Evolutionary conservation across 2,888 invertebrate species (phyloP), one percentile per base, ranked within the genome.

Genomic region (Dyspetes luteomarginatus): DNA sequence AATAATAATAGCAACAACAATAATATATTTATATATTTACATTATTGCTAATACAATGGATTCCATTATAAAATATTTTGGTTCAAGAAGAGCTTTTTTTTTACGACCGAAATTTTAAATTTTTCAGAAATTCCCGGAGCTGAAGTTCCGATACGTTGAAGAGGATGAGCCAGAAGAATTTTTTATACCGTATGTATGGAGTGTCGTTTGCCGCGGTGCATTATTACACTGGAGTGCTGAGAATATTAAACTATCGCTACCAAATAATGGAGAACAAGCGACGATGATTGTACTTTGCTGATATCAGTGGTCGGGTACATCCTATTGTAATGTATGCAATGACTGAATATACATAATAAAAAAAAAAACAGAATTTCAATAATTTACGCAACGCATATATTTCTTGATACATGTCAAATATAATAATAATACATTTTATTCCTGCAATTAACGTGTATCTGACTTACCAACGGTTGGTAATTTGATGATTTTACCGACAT

Each of bases 121-220:
- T n/a, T 92, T 93, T 1, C 93, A 98, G 97, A 99, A 99, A 96
- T 99, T 99, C 92, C 99, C 99, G 0, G 99, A 99, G 89, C 93
- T 99, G 58, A 99, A 99, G 92, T 99, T 99, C 93, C 98, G 98
- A 85, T 99, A 99, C 91, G 99, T 99, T 0, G 99, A 99, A 93
- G 99, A 99, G 92, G 99, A 99, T 84, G 96, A 97, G 76, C 99
- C 99, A 0, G 99, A 99, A 92, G 99, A 99, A 89, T 99, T 99
- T 94, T 99, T 99, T 93, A 98, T 99, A 85, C 99, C 99, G 0
- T 99, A 99, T 92, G 97, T 99, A 24, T 99, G 99, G 99, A 97
- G 97, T 2, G 93, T 99, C 69, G 97, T 99, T 56, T 95, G 93
- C 86, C 93, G 91, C 82, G 87, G 89, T 68, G 92, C 92, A 2